These are phyloP conservation scores for Hemitrygon akajei DNA, from an alignment of 2,797 vertebrate species.

Conservation along the genomic window DNA sequence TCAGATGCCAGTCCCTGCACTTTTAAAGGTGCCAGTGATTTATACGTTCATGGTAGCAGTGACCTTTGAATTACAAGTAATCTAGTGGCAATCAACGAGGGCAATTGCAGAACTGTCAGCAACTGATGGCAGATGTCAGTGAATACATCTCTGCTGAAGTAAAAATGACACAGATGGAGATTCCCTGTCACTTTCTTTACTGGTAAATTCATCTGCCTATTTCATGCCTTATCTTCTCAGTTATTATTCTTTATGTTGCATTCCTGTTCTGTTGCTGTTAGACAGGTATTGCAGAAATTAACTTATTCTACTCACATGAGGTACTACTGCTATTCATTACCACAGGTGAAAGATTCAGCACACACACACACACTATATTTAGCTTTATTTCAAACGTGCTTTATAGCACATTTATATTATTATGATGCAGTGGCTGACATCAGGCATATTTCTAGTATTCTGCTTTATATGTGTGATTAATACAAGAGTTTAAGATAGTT, in stretches of 20 bases:
- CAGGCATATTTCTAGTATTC: not conserved
- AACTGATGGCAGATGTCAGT: constrained; percentile 32
- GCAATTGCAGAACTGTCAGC: constrained; percentile 3
- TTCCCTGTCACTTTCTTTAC: constrained; percentile 3
- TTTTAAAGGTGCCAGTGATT: not conserved
- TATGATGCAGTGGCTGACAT: not conserved
- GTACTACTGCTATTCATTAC: not conserved
- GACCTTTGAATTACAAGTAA: constrained; percentile 25
- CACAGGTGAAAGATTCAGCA: not conserved
- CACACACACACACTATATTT: not conserved
- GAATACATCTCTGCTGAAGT: constrained; percentile 23
- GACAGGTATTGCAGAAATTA: not conserved
- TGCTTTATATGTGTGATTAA: not conserved
- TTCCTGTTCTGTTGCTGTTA: not conserved
- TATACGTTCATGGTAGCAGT: not conserved
- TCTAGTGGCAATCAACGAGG: constrained; percentile 18
- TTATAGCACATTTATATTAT: not conserved
- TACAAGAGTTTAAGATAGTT: not conserved
- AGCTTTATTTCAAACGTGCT: constrained; percentile 7
- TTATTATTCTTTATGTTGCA: not conserved
- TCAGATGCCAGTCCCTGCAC: not conserved
- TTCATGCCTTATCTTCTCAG: not conserved
- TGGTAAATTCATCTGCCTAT: constrained; percentile 6
- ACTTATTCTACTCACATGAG: not conserved
- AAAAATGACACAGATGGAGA: not conserved